phyloP scores from a whole-genome alignment of 2,888 invertebrate genomes.

The Amblyjoppa proteus region DNA sequence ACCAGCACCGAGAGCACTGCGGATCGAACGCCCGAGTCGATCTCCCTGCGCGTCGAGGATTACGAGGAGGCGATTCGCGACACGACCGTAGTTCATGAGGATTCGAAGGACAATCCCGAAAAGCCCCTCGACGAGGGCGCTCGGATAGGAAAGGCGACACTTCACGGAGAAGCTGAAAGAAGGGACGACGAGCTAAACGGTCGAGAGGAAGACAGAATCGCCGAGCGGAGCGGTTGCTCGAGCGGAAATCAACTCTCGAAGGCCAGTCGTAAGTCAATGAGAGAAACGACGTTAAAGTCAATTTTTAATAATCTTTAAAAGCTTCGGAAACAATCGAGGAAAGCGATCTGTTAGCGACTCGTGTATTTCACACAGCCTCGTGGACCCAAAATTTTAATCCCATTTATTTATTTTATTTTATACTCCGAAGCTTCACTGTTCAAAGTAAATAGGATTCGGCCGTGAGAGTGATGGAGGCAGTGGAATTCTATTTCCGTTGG shows the following conservation, averaged over 20 bases:
- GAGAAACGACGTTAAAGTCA: not conserved
- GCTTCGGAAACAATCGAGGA: too few species aligned
- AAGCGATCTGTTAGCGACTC: too few species aligned
- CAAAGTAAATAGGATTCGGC: too few species aligned
- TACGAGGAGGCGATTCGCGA: constrained; percentile 14
- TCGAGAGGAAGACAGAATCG: constrained; percentile 16
- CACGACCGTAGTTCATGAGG: not conserved
- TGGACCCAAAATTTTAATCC: too few species aligned
- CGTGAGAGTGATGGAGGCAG: too few species aligned
- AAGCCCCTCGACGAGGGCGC: not conserved
- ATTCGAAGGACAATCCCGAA: constrained; percentile 2
- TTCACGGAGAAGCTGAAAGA: not conserved
- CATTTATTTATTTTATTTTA: too few species aligned
- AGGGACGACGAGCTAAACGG: not conserved
- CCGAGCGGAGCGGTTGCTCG: constrained; percentile 18
- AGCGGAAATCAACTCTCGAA: constrained; percentile 5
- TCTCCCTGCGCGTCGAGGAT: constrained; percentile 42
- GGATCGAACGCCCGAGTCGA: constrained; percentile 40
- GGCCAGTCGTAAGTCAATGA: constrained; percentile 17
- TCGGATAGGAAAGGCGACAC: not conserved
- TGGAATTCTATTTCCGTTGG: too few species aligned
- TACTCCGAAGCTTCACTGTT: too few species aligned
- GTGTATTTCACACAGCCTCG: too few species aligned
- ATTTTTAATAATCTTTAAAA: not conserved
- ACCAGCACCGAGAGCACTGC: constrained; percentile 51